These are phyloP conservation scores for Fukomys damarensis DNA, from an alignment of 2,113 vertebrate species.

Conservation along the genomic window DNA sequence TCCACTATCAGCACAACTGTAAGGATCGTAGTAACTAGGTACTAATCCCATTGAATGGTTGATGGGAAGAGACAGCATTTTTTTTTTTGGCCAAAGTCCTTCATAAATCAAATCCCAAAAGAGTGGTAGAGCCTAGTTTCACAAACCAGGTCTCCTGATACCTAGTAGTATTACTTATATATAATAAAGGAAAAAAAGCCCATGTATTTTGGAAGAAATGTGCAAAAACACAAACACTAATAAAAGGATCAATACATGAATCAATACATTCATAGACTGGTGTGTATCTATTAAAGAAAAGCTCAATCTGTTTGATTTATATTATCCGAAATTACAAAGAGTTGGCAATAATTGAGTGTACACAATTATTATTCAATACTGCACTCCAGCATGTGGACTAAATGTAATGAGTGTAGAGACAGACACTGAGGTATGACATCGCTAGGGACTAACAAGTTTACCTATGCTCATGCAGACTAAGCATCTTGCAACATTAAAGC, in stretches of 20 bases:
- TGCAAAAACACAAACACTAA: not conserved
- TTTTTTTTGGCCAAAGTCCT: not conserved
- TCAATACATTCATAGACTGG: not conserved
- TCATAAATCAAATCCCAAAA: not conserved
- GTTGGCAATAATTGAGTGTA: not conserved
- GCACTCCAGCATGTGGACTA: accelerated
- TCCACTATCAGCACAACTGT: not conserved
- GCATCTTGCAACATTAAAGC: not conserved
- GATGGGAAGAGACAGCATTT: not conserved
- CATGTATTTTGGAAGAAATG: not conserved
- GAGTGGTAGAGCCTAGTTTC: not conserved
- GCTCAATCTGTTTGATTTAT: not conserved
- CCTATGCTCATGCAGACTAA: not conserved
- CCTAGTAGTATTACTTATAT: not conserved
- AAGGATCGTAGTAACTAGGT: not conserved
- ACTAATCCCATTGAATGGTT: not conserved
- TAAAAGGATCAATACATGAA: not conserved
- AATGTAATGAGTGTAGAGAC: not conserved
- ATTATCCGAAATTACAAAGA: not conserved
- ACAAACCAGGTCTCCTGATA: not conserved
- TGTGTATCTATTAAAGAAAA: not conserved
- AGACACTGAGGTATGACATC: not conserved
- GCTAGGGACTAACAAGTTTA: not conserved
- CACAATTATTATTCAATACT: not conserved
- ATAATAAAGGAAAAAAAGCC: not conserved